Conservation (phyloP, 2,797 vertebrate species). For the Pseudomugil gertrudae region DNA sequence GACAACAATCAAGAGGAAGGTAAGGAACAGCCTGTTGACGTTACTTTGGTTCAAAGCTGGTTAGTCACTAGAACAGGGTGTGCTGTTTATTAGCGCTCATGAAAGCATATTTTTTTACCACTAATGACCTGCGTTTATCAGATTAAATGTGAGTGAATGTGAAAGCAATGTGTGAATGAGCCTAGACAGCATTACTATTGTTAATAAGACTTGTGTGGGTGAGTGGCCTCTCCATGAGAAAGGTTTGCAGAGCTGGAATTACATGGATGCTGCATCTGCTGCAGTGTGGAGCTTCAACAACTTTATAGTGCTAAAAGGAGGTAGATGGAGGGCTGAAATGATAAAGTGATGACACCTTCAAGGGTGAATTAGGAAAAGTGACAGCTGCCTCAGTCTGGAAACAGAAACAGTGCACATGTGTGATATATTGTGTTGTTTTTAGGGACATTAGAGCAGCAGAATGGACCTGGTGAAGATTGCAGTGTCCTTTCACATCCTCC, state of each 20-base stretch:
- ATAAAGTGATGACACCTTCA: conserved; percentile 44
- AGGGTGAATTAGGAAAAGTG: conserved; percentile 35
- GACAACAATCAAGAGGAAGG: conserved; percentile 50
- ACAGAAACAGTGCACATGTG: conserved; percentile 67
- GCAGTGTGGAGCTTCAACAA: conserved; percentile 69
- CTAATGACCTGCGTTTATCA: not conserved
- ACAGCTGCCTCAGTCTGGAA: conserved; percentile 52
- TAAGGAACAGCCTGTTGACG: conserved; percentile 41
- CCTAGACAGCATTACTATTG: conserved; percentile 8
- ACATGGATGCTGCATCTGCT: conserved; percentile 66
- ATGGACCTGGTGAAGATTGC: conserved; percentile 82
- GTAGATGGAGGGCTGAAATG: conserved; percentile 4
- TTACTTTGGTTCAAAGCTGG: not conserved
- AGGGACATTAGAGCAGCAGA: conserved; percentile 56
- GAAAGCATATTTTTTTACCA: not conserved
- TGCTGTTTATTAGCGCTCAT: not conserved
- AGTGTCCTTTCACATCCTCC: conserved; percentile 84
- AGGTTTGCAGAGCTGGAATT: conserved; percentile 46
- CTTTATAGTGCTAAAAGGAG: conserved; percentile 43
- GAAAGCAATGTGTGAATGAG: not conserved
- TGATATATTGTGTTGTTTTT: conserved; percentile 58
- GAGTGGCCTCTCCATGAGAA: not conserved
- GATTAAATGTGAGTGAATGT: not conserved
- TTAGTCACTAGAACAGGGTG: conserved; percentile 1
- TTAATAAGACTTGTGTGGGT: conserved; percentile 31